Evolutionary conservation across 2,888 invertebrate species (phyloP).

Genomic region (Bombyx huttoni): DNA sequence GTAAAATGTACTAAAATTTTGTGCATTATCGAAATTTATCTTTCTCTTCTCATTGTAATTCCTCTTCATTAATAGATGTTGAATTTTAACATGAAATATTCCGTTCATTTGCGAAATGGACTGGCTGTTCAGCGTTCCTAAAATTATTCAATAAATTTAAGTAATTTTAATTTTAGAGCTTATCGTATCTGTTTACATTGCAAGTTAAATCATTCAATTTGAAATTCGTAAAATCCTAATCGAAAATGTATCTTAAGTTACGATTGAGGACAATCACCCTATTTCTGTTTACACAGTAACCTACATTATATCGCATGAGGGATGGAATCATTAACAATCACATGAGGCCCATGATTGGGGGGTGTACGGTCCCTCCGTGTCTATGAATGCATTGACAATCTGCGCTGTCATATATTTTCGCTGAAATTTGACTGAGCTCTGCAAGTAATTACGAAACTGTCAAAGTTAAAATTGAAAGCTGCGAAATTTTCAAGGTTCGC

Average conservation of each 20-base stretch:
- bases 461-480: neutral
- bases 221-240: neutral
- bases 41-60: too few species aligned
- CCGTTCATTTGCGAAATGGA: too few species aligned
- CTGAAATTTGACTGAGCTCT: conserved; percentile 6
- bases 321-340: conserved; percentile 66
- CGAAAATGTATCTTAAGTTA: conserved; percentile 10
- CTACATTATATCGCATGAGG: conserved; percentile 62
- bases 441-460: conserved; percentile 6
- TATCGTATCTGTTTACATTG: conserved; percentile 5
- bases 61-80: too few species aligned
- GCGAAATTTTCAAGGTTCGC: neutral
- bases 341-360: conserved; percentile 52
- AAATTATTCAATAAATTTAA: too few species aligned
- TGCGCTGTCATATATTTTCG: conserved; percentile 26
- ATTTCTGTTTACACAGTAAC: conserved; percentile 67
- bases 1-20: too few species aligned
- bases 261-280: conserved; percentile 44
- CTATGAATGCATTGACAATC: conserved; percentile 57
- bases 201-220: neutral
- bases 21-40: too few species aligned
- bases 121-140: too few species aligned
- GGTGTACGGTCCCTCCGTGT: conserved; percentile 53
- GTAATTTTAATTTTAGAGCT: too few species aligned
- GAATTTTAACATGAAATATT: too few species aligned